Conservation (phyloP, 2,797 vertebrate species). For the Danio jaintianensis region DNA sequence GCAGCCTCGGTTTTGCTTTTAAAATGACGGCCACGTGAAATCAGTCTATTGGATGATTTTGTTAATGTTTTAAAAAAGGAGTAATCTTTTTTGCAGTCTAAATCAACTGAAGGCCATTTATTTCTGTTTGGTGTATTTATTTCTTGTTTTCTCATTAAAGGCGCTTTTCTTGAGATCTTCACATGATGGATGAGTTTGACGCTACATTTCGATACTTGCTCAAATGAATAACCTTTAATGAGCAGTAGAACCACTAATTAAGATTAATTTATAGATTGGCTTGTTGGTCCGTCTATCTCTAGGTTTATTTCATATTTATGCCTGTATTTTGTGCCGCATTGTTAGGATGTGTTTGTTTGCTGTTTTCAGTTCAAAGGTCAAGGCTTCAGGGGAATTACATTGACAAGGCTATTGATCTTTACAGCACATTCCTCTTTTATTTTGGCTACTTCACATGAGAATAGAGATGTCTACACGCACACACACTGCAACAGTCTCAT, state of each 20-base stretch:
- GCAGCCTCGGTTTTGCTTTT: no score
- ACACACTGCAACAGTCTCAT: not conserved
- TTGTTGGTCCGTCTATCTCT: no score
- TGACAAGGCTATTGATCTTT: slow-evolving; percentile 18
- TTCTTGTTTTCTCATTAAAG: not conserved
- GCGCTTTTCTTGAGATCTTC: not conserved
- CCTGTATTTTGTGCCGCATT: no score
- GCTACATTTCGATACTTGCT: not conserved
- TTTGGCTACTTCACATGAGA: not conserved
- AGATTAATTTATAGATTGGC: not conserved
- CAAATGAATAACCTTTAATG: not conserved
- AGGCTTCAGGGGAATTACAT: slow-evolving; percentile 4
- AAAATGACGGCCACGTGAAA: no score
- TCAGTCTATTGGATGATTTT: no score
- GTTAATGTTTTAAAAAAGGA: no score
- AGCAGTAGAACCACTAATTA: not conserved
- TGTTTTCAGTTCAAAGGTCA: slow-evolving; percentile 16
- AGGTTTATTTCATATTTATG: not conserved
- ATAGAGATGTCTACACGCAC: slow-evolving; percentile 44
- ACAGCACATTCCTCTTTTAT: not conserved
- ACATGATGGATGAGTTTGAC: not conserved
- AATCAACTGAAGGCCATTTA: no score
- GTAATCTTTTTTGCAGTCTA: no score
- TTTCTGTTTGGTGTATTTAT: no score
- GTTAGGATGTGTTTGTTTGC: slow-evolving; percentile 7